A percentile compares a stretch with the other conserved stretches of the same genome.
phyloP scores from a whole-genome alignment of 2,113 vertebrate species.

The Pavo muticus region DNA sequence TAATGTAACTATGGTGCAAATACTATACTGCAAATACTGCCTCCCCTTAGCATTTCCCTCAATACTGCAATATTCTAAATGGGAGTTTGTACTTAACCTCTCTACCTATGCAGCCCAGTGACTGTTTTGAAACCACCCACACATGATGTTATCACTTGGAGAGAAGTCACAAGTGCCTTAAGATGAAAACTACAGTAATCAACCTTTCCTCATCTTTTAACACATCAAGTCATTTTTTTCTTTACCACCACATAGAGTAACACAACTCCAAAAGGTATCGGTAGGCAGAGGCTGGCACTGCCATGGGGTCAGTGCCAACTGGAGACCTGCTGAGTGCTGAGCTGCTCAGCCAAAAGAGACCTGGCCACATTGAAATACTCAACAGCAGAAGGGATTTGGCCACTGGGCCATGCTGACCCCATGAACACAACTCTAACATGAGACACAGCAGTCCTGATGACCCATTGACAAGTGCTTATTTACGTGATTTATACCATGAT shows the following conservation, averaged over 20 bases:
- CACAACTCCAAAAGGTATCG: background rate
- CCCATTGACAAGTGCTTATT: background rate
- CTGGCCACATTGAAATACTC: fast-evolving
- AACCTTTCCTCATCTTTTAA: background rate
- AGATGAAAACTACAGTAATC: background rate
- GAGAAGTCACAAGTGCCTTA: background rate
- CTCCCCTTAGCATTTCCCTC: background rate
- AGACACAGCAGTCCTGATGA: background rate
- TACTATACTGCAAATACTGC: background rate
- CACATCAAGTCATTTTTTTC: background rate
- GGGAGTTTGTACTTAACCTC: background rate
- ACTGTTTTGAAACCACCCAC: background rate
- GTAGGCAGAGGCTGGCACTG: background rate
- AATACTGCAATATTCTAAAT: background rate
- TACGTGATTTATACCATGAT: conserved; percentile 46
- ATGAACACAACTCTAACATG: background rate
- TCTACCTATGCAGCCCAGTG: background rate
- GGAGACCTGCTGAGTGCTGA: background rate
- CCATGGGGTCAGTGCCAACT: background rate
- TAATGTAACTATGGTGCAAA: too few species aligned
- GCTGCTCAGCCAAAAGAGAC: background rate
- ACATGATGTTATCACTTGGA: background rate
- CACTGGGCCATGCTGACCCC: background rate
- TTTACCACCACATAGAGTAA: background rate
- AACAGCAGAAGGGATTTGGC: background rate